Conservation (phyloP, 2,797 vertebrate species). For the Cygnus olor region DNA sequence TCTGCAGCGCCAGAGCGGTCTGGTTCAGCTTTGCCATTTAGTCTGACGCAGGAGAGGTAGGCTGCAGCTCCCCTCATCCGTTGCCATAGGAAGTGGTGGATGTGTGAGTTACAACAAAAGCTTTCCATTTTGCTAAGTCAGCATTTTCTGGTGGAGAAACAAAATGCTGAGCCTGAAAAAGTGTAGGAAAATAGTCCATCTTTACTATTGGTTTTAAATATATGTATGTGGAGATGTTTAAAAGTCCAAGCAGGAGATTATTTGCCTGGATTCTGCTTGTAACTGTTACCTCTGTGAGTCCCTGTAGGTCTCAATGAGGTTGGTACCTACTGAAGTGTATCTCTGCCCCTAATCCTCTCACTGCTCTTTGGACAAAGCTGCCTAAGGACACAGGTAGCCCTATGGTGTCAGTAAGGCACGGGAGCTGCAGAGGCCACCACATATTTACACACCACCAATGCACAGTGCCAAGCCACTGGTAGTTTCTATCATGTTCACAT, state of each 20-base stretch:
- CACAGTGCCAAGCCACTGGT: neutral
- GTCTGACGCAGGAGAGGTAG: neutral
- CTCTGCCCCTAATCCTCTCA: neutral
- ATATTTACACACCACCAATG: neutral
- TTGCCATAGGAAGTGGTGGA: neutral
- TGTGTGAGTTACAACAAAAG: conserved; percentile 8
- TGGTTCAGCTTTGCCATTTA: neutral
- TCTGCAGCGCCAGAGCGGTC: neutral
- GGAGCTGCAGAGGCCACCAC: neutral
- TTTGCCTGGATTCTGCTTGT: neutral
- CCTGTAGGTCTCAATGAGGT: neutral
- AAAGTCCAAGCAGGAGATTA: neutral
- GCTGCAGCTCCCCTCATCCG: neutral
- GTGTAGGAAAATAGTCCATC: neutral
- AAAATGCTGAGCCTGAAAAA: neutral
- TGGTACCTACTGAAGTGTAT: rapidly evolving
- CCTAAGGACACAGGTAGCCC: neutral
- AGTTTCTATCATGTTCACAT: neutral
- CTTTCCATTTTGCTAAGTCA: neutral
- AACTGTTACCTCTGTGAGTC: neutral
- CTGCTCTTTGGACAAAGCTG: neutral
- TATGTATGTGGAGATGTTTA: neutral
- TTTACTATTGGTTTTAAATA: conserved; percentile 24
- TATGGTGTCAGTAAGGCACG: rapidly evolving
- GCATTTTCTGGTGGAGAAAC: neutral